Conservation (phyloP, 2,888 invertebrate species). For the Hemaris fuciformis region DNA sequence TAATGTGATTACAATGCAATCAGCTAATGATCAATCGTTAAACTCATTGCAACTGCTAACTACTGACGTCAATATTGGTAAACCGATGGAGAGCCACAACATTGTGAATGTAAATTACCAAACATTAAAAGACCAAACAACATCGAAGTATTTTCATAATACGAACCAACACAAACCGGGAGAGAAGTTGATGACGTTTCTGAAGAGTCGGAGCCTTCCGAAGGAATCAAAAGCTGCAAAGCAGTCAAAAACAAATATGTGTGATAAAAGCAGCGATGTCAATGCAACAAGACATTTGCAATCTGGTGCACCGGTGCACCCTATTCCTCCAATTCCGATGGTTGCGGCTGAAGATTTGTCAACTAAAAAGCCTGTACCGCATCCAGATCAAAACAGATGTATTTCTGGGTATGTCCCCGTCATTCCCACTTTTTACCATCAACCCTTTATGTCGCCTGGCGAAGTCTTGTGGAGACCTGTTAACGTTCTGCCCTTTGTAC, state of each 20-base stretch:
- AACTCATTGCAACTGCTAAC: conserved; percentile 37
- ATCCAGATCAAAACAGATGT: neutral
- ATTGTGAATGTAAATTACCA: neutral
- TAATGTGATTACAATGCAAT: conserved; percentile 34
- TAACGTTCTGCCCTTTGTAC: conserved; percentile 37
- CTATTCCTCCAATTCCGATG: neutral
- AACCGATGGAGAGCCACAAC: neutral
- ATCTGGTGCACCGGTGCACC: neutral
- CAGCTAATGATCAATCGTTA: conserved; percentile 37
- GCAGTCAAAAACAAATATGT: neutral
- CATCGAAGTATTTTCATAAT: neutral
- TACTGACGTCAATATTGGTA: neutral
- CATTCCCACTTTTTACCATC: conserved; percentile 42
- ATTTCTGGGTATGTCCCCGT: conserved; percentile 14
- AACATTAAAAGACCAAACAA: neutral
- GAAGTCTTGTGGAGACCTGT: conserved; percentile 56
- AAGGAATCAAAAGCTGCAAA: neutral
- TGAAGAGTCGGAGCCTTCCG: neutral
- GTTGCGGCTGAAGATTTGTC: neutral
- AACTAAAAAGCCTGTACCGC: neutral
- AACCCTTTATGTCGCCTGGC: conserved; percentile 38
- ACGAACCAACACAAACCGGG: neutral
- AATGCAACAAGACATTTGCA: neutral
- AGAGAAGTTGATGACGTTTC: neutral
- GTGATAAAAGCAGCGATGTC: neutral